Evolutionary conservation across 2,888 invertebrate species (phyloP).

Genomic region (Caenorhabditis doughertyi): DNA sequence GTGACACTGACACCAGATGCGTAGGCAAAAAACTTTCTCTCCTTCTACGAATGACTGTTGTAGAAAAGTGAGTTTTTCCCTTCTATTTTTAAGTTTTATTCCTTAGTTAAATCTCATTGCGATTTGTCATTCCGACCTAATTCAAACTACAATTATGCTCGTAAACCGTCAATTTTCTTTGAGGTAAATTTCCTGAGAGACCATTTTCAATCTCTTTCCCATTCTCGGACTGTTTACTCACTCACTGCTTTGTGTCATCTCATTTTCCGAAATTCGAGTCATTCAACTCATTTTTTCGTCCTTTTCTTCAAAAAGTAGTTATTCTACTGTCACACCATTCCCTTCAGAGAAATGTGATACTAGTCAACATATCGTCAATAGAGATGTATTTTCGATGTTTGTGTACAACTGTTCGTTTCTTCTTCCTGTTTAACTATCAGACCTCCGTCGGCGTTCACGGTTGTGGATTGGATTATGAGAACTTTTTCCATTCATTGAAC

Average conservation of each 20-base stretch:
- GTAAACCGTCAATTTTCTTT: constrained; percentile 41
- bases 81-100: not conserved
- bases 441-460: not conserved
- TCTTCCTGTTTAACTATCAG: constrained; percentile 23
- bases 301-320: not conserved
- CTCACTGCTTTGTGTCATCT: not conserved
- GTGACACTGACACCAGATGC: constrained; percentile 15
- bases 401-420: constrained; percentile 34
- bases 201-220: not conserved
- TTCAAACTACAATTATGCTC: constrained; percentile 40
- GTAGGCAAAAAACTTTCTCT: constrained; percentile 10
- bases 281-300: not conserved
- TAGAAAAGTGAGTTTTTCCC: constrained; percentile 9
- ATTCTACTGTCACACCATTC: constrained; percentile 1
- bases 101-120: not conserved
- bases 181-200: not conserved
- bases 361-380: constrained; percentile 31
- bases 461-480: constrained; percentile 27
- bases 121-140: constrained; percentile 13
- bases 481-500: not conserved
- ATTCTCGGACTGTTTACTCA: constrained; percentile 18
- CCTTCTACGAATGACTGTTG: not conserved
- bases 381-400: constrained; percentile 34
- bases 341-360: constrained; percentile 39
- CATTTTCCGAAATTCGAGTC: constrained; percentile 21